Conservation (phyloP, 2,113 vertebrate genomes). For the Anhinga anhinga region DNA sequence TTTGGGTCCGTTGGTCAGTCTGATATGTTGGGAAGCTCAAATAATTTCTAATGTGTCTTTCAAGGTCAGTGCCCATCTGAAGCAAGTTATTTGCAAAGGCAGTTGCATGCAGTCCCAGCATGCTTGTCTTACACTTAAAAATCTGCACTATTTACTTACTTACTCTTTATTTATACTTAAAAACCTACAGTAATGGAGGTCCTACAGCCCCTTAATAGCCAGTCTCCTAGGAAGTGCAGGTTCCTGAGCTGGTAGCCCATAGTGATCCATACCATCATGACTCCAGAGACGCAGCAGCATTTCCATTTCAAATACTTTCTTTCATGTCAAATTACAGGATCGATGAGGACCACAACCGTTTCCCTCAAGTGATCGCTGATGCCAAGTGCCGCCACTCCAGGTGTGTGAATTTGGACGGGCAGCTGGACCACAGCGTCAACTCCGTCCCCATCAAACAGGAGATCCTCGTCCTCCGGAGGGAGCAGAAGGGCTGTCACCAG, state of each 20-base stretch:
- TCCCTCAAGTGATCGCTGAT: conserved; percentile 59
- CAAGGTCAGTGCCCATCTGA: not conserved
- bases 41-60: not conserved
- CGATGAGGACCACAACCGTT: conserved; percentile 65
- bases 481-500: conserved; percentile 43
- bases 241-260: accelerated
- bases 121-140: not conserved
- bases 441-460: conserved; percentile 71
- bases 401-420: conserved; percentile 22
- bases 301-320: not conserved
- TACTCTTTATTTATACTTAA: not conserved
- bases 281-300: not conserved
- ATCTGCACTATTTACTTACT: not conserved
- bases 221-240: not conserved
- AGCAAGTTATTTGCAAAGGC: not conserved
- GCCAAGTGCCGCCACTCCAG: conserved; percentile 55
- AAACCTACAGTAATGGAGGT: not conserved
- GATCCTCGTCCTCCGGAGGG: conserved; percentile 70
- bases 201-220: not conserved
- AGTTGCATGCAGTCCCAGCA: not conserved
- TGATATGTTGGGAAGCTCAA: not conserved
- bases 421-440: conserved; percentile 58
- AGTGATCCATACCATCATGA: accelerated
- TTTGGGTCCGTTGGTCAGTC: not conserved
- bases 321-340: conserved; percentile 2